phyloP scores from a whole-genome alignment of 2,113 vertebrate species.

The Propithecus coquereli region DNA sequence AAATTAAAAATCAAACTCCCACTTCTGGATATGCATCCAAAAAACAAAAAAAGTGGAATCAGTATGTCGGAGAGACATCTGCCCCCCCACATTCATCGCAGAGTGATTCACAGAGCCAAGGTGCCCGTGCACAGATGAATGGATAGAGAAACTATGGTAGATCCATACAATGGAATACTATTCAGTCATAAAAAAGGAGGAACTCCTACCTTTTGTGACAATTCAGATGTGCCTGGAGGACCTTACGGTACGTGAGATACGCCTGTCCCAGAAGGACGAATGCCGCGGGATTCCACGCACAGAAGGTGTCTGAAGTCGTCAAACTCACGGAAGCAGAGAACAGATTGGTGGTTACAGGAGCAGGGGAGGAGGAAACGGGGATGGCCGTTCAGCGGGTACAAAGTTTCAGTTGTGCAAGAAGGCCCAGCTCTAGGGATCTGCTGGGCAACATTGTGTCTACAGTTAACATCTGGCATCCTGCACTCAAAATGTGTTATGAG shows the following conservation, averaged over 20 bases:
- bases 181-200: background rate
- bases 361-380: accelerated
- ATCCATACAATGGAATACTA: accelerated
- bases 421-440: accelerated
- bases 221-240: background rate
- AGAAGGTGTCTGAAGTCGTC: accelerated
- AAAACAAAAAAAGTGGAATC: background rate
- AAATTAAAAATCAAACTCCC: too few relatives aligned
- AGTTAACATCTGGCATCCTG: accelerated
- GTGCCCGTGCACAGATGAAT: accelerated
- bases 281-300: accelerated
- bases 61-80: background rate
- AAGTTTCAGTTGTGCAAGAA: too few relatives aligned
- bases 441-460: accelerated
- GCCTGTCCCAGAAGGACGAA: too few relatives aligned
- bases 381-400: accelerated
- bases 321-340: background rate
- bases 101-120: accelerated
- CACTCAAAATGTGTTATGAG: background rate
- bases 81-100: accelerated
- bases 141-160: accelerated
- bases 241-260: accelerated
- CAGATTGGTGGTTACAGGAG: background rate
- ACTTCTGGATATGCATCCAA: accelerated
- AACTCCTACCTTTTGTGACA: background rate